Conservation (phyloP, 2,797 vertebrate genomes). For the Acipenser transmontanus region DNA sequence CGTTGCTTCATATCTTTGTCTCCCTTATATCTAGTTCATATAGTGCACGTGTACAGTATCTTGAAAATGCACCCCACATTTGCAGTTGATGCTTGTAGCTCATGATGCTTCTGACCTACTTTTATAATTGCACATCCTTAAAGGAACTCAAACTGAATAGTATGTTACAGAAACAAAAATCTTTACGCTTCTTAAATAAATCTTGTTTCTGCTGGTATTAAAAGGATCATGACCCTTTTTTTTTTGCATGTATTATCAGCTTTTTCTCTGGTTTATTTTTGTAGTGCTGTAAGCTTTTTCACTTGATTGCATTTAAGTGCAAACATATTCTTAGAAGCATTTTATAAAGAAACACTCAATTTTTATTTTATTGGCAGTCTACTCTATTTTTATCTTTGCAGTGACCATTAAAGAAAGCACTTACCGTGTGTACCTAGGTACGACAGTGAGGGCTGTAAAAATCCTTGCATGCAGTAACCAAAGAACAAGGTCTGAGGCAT, state of each 20-base stretch:
- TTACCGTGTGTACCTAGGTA: too few species aligned
- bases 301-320: neutral
- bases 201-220: neutral
- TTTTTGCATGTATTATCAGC: too few species aligned
- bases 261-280: neutral
- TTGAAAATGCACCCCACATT: neutral
- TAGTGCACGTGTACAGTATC: too few species aligned
- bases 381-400: too few species aligned
- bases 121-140: conserved; percentile 21
- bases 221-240: too few species aligned
- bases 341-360: neutral
- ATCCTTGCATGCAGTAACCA: too few species aligned
- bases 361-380: neutral
- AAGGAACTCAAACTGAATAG: neutral
- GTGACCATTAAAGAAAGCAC: too few species aligned
- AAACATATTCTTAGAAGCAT: neutral
- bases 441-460: too few species aligned
- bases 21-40: conserved; percentile 1
- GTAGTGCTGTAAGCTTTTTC: neutral
- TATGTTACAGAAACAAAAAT: neutral
- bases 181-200: neutral
- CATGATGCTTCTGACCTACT: conserved; percentile 35
- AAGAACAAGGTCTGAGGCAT: too few species aligned
- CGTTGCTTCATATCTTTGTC: conserved; percentile 3
- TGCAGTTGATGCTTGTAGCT: conserved; percentile 16